These are phyloP conservation scores for Andrena bucephala DNA, from an alignment of 2,888 invertebrate species.

Conservation along the genomic window DNA sequence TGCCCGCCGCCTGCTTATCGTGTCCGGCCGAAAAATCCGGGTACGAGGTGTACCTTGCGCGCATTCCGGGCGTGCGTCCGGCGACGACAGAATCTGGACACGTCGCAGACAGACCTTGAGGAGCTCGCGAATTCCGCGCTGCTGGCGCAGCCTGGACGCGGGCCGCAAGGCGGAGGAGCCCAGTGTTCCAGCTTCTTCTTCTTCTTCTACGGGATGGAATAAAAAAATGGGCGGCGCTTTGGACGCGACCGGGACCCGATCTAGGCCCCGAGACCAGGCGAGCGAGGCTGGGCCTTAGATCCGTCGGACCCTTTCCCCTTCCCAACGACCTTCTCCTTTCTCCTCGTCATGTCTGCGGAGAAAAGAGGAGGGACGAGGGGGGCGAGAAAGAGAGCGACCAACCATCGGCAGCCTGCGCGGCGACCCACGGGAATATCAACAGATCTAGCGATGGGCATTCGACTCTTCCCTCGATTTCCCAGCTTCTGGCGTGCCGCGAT, in stretches of 20 bases:
- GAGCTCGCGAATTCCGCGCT: slow-evolving; percentile 67
- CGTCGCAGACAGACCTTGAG: slow-evolving; percentile 29
- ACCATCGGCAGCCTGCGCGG: slow-evolving; percentile 80
- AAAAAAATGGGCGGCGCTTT: slow-evolving; percentile 85
- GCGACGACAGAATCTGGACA: slow-evolving; percentile 59
- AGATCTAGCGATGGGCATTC: slow-evolving; percentile 72
- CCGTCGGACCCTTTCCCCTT: slow-evolving; percentile 69
- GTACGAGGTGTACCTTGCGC: slow-evolving; percentile 53
- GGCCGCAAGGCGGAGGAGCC: slow-evolving; percentile 23
- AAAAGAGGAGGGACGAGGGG: slow-evolving; percentile 36
- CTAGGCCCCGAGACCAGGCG: slow-evolving; percentile 69
- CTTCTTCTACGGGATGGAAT: slow-evolving; percentile 71
- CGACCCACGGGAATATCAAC: slow-evolving; percentile 80
- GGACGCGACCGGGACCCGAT: slow-evolving; percentile 77
- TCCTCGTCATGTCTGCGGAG: slow-evolving; percentile 27
- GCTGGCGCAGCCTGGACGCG: slow-evolving; percentile 11
- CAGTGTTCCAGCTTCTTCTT: slow-evolving; percentile 52
- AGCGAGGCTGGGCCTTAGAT: slow-evolving; percentile 80
- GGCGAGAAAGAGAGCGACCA: slow-evolving; percentile 66
- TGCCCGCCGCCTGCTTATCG: slow-evolving; percentile 38
- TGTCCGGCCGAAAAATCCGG: slow-evolving; percentile 46
- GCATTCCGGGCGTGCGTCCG: slow-evolving; percentile 60
- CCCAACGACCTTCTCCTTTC: slow-evolving; percentile 39
- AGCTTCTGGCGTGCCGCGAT: not conserved
- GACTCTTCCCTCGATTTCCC: not conserved